These are phyloP conservation scores for Arbacia lixula DNA, from an alignment of 53 echinoderm and acorn worm genomes.

Conservation along the genomic window DNA sequence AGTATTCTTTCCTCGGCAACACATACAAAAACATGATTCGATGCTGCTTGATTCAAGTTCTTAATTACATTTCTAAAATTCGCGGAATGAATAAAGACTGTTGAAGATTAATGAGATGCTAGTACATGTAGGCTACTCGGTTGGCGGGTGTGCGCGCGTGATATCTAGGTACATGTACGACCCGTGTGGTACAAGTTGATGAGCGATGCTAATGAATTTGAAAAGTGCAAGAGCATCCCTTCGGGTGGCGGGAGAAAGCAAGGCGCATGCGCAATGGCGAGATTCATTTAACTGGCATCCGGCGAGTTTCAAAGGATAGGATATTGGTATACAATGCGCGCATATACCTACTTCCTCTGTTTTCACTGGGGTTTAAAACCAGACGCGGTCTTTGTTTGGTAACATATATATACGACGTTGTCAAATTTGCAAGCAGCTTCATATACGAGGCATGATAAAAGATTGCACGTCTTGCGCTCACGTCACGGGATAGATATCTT, in stretches of 20 bases:
- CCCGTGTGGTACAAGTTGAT: not conserved
- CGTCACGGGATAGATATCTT: too few relatives aligned
- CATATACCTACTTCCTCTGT: conserved; percentile 24
- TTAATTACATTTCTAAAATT: not conserved
- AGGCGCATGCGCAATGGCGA: conserved; percentile 35
- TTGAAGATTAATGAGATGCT: too few relatives aligned
- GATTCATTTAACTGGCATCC: conserved; percentile 34
- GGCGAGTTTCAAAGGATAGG: conserved; percentile 26
- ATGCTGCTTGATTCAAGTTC: too few relatives aligned
- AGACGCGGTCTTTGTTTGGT: conserved; percentile 36
- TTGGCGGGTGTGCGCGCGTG: too few relatives aligned
- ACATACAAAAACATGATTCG: too few relatives aligned
- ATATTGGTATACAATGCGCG: conserved; percentile 49
- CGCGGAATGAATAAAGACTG: too few relatives aligned
- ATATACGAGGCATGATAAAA: too few relatives aligned
- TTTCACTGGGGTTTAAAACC: conserved; percentile 16
- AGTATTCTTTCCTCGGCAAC: too few relatives aligned
- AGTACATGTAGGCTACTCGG: too few relatives aligned
- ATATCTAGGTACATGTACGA: not conserved
- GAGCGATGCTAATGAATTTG: conserved; percentile 35
- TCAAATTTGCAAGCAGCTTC: too few relatives aligned
- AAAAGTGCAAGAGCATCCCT: conserved; percentile 31
- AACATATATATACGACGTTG: too few relatives aligned
- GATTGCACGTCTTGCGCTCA: too few relatives aligned
- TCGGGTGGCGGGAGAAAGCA: conserved; percentile 24